phyloP scores from a whole-genome alignment of 2,113 vertebrate species.

The Nanorana parkeri region DNA sequence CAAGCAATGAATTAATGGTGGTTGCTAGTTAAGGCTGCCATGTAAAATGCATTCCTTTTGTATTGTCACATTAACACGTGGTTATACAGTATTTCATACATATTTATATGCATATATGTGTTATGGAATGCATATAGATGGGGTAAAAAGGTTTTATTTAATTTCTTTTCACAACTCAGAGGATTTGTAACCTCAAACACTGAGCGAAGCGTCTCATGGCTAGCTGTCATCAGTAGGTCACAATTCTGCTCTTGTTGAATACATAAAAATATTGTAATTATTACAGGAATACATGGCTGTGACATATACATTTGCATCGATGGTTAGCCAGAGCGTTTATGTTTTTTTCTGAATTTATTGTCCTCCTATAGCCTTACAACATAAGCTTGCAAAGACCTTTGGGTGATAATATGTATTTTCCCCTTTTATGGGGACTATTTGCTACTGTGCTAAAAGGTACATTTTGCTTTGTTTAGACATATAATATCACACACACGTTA shows the following conservation, averaged over 20 bases:
- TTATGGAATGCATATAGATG: not conserved
- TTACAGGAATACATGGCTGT: conserved; percentile 18
- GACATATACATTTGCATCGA: not conserved
- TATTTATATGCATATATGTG: conserved; percentile 22
- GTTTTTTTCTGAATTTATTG: not conserved
- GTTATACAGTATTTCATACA: conserved; percentile 15
- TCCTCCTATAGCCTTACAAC: not conserved
- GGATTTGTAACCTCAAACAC: conserved; percentile 23
- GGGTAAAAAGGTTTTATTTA: not conserved
- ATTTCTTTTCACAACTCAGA: not conserved
- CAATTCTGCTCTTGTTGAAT: conserved; percentile 7
- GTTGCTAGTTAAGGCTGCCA: conserved; percentile 31
- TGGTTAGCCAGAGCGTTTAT: not conserved
- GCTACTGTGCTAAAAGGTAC: not conserved
- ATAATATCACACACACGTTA: too few relatives aligned
- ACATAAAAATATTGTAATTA: conserved; percentile 9
- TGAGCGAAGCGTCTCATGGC: conserved; percentile 1
- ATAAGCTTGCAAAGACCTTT: not conserved
- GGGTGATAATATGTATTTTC: conserved; percentile 2
- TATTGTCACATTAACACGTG: conserved; percentile 35
- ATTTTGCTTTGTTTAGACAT: not conserved
- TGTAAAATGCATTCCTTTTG: conserved; percentile 15
- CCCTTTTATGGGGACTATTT: conserved; percentile 24
- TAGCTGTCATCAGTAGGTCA: conserved; percentile 21
- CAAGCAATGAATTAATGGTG: conserved; percentile 25